Conservation (phyloP, 2,888 invertebrate genomes). For the Lasioglossum lativentre region DNA sequence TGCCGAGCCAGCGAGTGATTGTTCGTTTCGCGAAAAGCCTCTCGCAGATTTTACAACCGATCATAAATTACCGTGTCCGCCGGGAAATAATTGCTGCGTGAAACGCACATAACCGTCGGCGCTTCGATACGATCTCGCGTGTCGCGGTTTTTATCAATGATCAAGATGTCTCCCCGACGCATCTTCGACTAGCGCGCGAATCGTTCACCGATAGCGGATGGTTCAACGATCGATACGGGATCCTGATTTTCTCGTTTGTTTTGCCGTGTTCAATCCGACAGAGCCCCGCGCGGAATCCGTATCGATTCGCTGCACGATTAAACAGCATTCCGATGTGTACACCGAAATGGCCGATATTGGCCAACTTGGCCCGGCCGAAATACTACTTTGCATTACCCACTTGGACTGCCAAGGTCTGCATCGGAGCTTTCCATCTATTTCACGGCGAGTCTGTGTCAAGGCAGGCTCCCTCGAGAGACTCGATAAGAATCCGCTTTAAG, state of each 20-base stretch:
- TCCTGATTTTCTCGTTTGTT: conserved; percentile 32
- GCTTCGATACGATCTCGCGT: conserved; percentile 21
- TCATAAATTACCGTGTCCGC: conserved; percentile 33
- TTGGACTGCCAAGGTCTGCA: neutral
- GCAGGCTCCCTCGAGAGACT: neutral
- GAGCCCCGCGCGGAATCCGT: conserved; percentile 1
- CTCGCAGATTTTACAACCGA: conserved; percentile 19
- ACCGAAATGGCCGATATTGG: neutral
- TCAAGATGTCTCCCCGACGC: neutral
- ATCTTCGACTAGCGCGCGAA: conserved; percentile 34
- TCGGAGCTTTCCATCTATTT: neutral
- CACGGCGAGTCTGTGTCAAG: conserved; percentile 11
- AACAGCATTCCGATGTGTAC: neutral
- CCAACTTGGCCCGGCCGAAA: neutral
- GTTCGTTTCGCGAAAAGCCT: conserved; percentile 12
- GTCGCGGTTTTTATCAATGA: neutral
- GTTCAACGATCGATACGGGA: conserved; percentile 61
- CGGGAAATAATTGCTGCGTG: conserved; percentile 37
- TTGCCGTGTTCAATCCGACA: neutral
- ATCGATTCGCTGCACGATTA: neutral
- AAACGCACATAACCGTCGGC: conserved; percentile 11
- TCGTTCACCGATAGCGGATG: conserved; percentile 33
- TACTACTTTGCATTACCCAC: conserved; percentile 1
- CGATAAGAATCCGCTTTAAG: neutral
- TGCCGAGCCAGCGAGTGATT: conserved; percentile 2